Evolutionary conservation across 1,140 invertebrate genomes (phyloP).

Genomic region (Atta texana): DNA sequence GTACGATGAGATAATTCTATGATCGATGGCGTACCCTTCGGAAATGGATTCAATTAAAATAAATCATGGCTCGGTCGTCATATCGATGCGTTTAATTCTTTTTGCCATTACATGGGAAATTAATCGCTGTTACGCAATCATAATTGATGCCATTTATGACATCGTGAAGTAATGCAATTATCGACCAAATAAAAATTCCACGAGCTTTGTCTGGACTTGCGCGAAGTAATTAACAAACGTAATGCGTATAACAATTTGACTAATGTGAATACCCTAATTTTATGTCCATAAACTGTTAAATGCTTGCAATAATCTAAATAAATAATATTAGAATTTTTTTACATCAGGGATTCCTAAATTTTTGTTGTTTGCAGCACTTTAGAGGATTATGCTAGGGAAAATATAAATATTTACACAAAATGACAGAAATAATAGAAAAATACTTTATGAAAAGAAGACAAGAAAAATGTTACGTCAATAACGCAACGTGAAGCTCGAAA

Average conservation of each 20-base stretch:
- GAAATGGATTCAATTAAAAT: constrained; percentile 37
- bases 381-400: constrained; percentile 4
- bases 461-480: not conserved
- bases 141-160: constrained; percentile 9
- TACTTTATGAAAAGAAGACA: not conserved
- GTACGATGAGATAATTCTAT: not conserved
- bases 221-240: not conserved
- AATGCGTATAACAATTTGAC: not conserved
- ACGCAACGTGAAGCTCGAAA: not conserved
- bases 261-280: not conserved
- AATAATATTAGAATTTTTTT: constrained; percentile 1
- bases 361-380: not conserved
- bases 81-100: constrained; percentile 1
- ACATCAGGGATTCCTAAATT: constrained; percentile 9
- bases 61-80: constrained; percentile 9
- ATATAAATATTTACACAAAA: not conserved
- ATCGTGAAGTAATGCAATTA: constrained; percentile 33
- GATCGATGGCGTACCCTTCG: not conserved
- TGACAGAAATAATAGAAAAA: not conserved
- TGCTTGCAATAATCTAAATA: not conserved
- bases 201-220: not conserved
- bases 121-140: constrained; percentile 41
- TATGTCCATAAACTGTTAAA: too few species aligned
- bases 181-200: not conserved
- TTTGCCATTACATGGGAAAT: not conserved